phyloP scores from a whole-genome alignment of 2,113 vertebrate genomes.

The Rhipidura dahli region DNA sequence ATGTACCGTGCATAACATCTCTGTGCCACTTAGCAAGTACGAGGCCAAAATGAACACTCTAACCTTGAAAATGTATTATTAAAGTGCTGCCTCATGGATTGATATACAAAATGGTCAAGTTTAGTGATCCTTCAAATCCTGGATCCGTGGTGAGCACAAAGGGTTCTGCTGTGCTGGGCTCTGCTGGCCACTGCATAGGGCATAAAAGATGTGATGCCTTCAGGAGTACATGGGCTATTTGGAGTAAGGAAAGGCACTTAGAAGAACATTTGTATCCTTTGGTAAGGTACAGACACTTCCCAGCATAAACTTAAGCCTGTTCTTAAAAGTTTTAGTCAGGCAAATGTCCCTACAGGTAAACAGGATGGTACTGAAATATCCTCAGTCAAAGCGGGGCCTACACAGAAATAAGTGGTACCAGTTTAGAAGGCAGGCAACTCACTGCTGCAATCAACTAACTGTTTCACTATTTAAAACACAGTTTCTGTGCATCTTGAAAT shows the following conservation, averaged over 20 bases:
- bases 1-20: not conserved
- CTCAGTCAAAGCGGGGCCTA: not conserved
- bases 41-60: slow-evolving; percentile 51
- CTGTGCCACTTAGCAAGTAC: slow-evolving; percentile 3
- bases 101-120: slow-evolving; percentile 9
- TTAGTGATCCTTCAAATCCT: slow-evolving; percentile 19
- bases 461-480: not conserved
- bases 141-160: not conserved
- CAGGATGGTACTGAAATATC: not conserved
- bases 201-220: not conserved
- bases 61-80: slow-evolving; percentile 45
- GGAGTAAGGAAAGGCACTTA: not conserved
- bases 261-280: not conserved
- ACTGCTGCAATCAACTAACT: not conserved
- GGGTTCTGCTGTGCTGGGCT: not conserved
- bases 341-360: not conserved
- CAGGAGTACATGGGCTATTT: not conserved
- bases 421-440: not conserved
- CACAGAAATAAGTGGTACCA: not conserved
- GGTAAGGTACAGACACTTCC: not conserved
- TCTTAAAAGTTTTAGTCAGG: not conserved
- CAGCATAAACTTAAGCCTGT: not conserved
- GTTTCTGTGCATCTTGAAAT: not conserved
- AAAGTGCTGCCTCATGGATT: not conserved
- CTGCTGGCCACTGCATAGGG: not conserved